A percentile compares a stretch with the other conserved stretches of the same genome.
Conservation (phyloP, 2,888 invertebrate species). For the Agrotis ipsilon region DNA sequence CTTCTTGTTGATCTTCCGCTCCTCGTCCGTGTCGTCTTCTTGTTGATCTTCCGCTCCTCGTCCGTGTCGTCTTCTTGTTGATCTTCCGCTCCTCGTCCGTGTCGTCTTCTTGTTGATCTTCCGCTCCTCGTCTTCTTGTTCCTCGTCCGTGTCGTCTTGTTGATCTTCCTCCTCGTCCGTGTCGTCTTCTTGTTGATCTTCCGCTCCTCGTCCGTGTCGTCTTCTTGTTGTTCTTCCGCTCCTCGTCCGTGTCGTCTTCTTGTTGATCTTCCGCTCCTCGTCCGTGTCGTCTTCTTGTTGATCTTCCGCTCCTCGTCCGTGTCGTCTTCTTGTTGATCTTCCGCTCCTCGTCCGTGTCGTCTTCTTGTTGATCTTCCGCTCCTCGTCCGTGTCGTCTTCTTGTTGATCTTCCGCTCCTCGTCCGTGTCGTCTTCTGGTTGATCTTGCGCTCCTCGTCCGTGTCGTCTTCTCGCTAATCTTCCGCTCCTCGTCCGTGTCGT, state of each 20-base stretch:
- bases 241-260: conserved; percentile 39
- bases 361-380: conserved; percentile 7
- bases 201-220: conserved; percentile 35
- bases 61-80: conserved; percentile 15
- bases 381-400: conserved; percentile 45
- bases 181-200: conserved; percentile 12
- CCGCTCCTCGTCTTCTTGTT: conserved; percentile 24
- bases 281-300: conserved; percentile 28
- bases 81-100: conserved; percentile 23
- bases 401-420: conserved; percentile 30
- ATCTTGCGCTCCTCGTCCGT: conserved; percentile 32
- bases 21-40: conserved; percentile 22
- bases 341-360: conserved; percentile 36
- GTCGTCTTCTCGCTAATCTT: conserved; percentile 17
- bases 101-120: conserved; percentile 22
- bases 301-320: conserved; percentile 29
- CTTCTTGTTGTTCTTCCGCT: conserved; percentile 14
- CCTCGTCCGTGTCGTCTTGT: conserved; percentile 34
- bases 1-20: conserved; percentile 1
- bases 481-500: conserved; percentile 32
- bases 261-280: conserved; percentile 23
- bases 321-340: conserved; percentile 21
- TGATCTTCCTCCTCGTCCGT: conserved; percentile 24
- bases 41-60: conserved; percentile 20
- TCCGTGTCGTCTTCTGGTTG: conserved; percentile 27